phyloP scores from a whole-genome alignment of 30 jellyfish, hydroid and myxozoan species.

The Hydra vulgaris region DNA sequence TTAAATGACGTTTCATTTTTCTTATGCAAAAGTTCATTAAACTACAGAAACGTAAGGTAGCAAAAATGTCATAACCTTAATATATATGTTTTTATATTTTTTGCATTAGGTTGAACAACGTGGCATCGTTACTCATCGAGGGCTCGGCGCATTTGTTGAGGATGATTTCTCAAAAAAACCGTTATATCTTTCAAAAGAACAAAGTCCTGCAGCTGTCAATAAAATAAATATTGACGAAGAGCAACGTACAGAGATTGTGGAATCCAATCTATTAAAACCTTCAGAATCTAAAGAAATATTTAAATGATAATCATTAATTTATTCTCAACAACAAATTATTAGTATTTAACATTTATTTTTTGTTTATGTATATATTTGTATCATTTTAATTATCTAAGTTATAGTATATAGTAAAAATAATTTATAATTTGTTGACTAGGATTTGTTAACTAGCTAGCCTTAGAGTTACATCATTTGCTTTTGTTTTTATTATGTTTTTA shows the following conservation, averaged over 20 bases:
- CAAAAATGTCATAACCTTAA: too few species aligned
- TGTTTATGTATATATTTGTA: not conserved
- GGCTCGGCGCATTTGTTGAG: slow-evolving; percentile 79
- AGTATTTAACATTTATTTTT: too few species aligned
- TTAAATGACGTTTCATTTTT: too few species aligned
- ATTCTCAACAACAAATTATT: not conserved
- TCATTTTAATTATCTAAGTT: too few species aligned
- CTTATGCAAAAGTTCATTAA: too few species aligned
- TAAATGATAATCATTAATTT: slow-evolving; percentile 17
- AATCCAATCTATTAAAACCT: slow-evolving; percentile 71
- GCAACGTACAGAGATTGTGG: slow-evolving; percentile 64
- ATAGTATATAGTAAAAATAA: too few species aligned
- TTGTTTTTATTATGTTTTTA: too few species aligned
- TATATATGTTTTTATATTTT: too few species aligned
- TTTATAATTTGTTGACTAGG: too few species aligned
- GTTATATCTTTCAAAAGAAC: slow-evolving; percentile 12
- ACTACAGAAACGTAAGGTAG: too few species aligned
- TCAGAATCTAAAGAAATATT: slow-evolving; percentile 44
- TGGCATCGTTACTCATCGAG: slow-evolving; percentile 63
- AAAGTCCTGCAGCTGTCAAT: slow-evolving; percentile 52
- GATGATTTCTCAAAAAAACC: slow-evolving; percentile 62
- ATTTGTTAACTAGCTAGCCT: too few species aligned
- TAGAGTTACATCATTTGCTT: too few species aligned
- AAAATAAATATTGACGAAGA: slow-evolving; percentile 36
- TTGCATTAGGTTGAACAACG: slow-evolving; percentile 21